Percentiles rank a stretch among this genome's conserved stretches.
Conservation (phyloP, 1,140 invertebrate genomes). For the Musca domestica region DNA sequence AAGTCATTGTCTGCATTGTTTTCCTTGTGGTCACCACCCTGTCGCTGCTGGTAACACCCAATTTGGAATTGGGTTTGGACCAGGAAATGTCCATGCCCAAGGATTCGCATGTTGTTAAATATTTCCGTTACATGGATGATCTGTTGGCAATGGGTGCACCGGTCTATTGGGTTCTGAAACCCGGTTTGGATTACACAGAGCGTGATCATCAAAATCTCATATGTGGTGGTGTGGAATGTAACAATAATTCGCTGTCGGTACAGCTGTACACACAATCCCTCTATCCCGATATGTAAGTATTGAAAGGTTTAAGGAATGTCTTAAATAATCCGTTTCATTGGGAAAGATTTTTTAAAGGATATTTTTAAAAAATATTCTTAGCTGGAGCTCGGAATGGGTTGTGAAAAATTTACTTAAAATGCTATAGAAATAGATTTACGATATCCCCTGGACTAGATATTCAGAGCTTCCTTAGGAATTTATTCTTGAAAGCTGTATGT, state of each 20-base stretch:
- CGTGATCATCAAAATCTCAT: conserved; percentile 69
- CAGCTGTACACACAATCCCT: conserved; percentile 74
- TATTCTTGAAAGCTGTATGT: too few species aligned
- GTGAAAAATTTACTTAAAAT: too few species aligned
- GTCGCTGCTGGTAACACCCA: conserved; percentile 61
- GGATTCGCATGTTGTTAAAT: conserved; percentile 84
- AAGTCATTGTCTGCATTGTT: conserved; percentile 61
- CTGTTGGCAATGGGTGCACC: conserved; percentile 83
- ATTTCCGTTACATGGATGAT: conserved; percentile 72
- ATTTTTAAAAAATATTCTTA: too few species aligned
- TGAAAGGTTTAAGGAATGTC: too few species aligned
- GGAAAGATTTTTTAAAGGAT: too few species aligned
- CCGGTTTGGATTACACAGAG: conserved; percentile 70
- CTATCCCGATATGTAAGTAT: conserved; percentile 62
- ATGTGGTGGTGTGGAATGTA: conserved; percentile 72
- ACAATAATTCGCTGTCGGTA: conserved; percentile 69
- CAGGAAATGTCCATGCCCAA: conserved; percentile 85
- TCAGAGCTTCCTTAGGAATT: too few species aligned
- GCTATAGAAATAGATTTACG: too few species aligned
- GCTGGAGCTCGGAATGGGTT: too few species aligned
- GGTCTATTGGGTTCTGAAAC: conserved; percentile 85
- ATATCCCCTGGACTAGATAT: too few species aligned
- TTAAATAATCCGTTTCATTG: too few species aligned
- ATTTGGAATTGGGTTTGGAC: conserved; percentile 76
- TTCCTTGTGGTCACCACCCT: conserved; percentile 59